phyloP scores from a whole-genome alignment of 2,888 invertebrate species.

The Rugalucina vietnamica region DNA sequence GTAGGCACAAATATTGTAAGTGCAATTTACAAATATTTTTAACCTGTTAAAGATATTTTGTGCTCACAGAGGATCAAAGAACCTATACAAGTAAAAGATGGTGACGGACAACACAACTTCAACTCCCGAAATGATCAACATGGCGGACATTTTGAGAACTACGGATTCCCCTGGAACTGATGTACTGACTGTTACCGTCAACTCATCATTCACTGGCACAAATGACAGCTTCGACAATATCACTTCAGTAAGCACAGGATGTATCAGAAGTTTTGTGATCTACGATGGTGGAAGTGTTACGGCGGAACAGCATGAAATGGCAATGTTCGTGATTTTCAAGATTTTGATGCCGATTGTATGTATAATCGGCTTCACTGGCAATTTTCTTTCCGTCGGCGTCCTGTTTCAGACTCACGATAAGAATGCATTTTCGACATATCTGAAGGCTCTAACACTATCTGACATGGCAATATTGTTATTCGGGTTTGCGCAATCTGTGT shows the following conservation, averaged over 20 bases:
- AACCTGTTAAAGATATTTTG: no score
- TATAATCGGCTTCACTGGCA: not conserved
- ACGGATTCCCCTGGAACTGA: no score
- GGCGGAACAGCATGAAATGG: not conserved
- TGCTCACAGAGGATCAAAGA: no score
- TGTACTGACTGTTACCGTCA: no score
- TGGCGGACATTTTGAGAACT: no score
- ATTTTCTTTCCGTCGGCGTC: not conserved
- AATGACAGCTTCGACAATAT: not conserved
- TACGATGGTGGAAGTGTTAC: not conserved
- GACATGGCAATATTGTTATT: not conserved
- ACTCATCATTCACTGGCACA: not conserved
- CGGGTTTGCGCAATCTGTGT: not conserved
- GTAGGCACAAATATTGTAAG: no score
- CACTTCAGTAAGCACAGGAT: no score
- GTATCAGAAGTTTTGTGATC: not conserved
- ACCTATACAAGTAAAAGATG: no score
- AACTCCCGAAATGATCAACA: no score
- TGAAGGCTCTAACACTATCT: not conserved
- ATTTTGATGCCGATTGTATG: not conserved
- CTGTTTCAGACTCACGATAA: not conserved
- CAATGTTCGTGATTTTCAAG: not conserved
- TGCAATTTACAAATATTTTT: no score
- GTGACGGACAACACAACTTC: no score
- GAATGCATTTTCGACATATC: not conserved